A percentile compares a stretch with the other conserved stretches of the same genome.
Evolutionary conservation across 1,140 invertebrate species (phyloP).

Genomic region (Limonius californicus): DNA sequence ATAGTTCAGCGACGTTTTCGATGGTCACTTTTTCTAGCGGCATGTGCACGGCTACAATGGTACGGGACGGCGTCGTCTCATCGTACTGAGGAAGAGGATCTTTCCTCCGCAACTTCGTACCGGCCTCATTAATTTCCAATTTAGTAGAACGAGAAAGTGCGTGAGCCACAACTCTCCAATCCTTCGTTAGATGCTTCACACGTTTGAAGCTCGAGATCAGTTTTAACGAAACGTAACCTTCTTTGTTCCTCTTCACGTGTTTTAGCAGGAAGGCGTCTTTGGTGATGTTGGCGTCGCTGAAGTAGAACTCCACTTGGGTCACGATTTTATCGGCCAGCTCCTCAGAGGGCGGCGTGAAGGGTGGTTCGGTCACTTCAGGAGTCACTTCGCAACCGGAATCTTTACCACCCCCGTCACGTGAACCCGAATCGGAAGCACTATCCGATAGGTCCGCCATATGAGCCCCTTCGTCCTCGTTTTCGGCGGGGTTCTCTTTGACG

Average conservation of each 20-base stretch:
- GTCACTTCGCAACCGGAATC: constrained; percentile 64
- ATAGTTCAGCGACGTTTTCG: constrained; percentile 83
- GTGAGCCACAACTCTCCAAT: constrained; percentile 87
- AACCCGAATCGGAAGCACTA: constrained; percentile 56
- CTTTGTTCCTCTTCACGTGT: constrained; percentile 90
- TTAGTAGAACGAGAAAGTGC: constrained; percentile 75
- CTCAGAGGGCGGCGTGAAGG: constrained; percentile 61
- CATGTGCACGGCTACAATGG: constrained; percentile 81
- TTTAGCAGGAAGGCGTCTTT: constrained; percentile 94
- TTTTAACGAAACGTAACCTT: constrained; percentile 91
- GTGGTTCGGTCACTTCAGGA: constrained; percentile 52
- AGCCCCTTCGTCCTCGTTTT: constrained; percentile 50
- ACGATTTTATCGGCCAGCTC: constrained; percentile 74
- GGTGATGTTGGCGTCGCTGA: constrained; percentile 89
- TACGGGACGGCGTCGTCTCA: constrained; percentile 85
- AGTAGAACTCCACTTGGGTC: constrained; percentile 88
- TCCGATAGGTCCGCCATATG: constrained; percentile 62
- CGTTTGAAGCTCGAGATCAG: constrained; percentile 91
- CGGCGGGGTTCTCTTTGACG: constrained; percentile 45
- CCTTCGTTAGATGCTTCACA: constrained; percentile 87
- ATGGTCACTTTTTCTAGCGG: constrained; percentile 80
- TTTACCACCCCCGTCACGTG: constrained; percentile 54
- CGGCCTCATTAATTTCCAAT: constrained; percentile 84
- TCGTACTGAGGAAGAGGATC: constrained; percentile 85
- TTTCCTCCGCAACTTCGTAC: constrained; percentile 83